Percentiles rank a stretch among this genome's conserved stretches.
Evolutionary conservation across 2,888 invertebrate genomes (phyloP).

Genomic region (Chirona hameri): DNA sequence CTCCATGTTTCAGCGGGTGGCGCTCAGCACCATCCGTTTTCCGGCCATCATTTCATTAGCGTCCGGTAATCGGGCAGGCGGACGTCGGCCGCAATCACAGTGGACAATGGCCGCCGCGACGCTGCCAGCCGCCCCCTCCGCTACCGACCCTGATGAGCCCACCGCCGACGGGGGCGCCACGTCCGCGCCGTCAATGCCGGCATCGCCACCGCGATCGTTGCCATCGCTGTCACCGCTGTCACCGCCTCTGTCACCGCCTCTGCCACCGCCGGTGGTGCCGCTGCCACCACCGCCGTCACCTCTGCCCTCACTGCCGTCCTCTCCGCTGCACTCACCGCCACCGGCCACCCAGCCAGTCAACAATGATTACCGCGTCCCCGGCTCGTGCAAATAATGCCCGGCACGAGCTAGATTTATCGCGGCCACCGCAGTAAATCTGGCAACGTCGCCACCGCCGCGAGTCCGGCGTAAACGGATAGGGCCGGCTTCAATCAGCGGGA

Average conservation of each 20-base stretch:
- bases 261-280: no score
- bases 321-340: neutral
- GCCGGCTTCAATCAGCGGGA: neutral
- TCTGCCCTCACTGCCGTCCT: no score
- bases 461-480: constrained; percentile 1
- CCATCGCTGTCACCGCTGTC: no score
- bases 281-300: no score
- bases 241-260: no score
- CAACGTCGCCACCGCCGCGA: neutral
- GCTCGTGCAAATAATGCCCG: constrained; percentile 4
- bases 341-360: constrained; percentile 2
- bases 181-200: no score
- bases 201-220: no score
- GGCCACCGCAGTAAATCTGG: neutral
- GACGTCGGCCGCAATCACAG: neutral
- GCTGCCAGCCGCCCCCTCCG: neutral
- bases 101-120: neutral
- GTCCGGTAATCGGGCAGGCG: neutral
- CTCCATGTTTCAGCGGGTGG: constrained; percentile 7
- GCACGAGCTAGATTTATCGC: neutral
- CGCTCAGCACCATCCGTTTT: constrained; percentile 6
- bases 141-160: neutral
- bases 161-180: neutral
- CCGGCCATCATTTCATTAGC: constrained; percentile 13
- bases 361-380: neutral